Conservation (phyloP, 2,888 invertebrate genomes). For the Tetheella fluctuosa region DNA sequence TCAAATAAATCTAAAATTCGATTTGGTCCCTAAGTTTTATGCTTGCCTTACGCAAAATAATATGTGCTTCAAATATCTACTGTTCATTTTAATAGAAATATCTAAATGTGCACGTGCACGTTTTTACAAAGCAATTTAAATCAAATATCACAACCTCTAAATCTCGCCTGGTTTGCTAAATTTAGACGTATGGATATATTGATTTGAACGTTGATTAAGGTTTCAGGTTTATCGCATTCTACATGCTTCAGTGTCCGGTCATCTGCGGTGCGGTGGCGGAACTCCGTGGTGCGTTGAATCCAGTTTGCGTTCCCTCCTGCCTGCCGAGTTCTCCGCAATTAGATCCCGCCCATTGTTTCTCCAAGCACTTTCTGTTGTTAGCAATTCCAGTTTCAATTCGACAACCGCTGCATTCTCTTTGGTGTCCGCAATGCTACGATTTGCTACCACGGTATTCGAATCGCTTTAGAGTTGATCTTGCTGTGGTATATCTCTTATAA, state of each 20-base stretch:
- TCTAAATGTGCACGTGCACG: too few relatives aligned
- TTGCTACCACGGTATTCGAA: slow-evolving; percentile 27
- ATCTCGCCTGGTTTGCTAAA: not conserved
- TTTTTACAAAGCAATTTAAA: too few relatives aligned
- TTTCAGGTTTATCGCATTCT: slow-evolving; percentile 30
- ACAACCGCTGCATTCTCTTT: slow-evolving; percentile 47
- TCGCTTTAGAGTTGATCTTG: slow-evolving; percentile 23
- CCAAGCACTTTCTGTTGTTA: slow-evolving; percentile 55
- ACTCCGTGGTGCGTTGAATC: slow-evolving; percentile 44
- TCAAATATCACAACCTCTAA: too few relatives aligned
- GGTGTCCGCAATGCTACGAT: slow-evolving; percentile 30
- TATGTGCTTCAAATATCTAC: too few relatives aligned
- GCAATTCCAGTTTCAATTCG: slow-evolving; percentile 58
- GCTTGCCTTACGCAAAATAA: slow-evolving; percentile 32
- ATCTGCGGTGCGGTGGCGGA: slow-evolving; percentile 32
- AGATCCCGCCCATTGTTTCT: slow-evolving; percentile 60
- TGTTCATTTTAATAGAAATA: too few relatives aligned
- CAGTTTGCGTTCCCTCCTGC: slow-evolving; percentile 42
- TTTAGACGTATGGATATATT: not conserved
- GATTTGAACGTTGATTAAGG: slow-evolving; percentile 1
- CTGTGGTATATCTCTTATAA: not conserved
- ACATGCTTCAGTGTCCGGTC: slow-evolving; percentile 22
- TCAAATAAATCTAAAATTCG: slow-evolving; percentile 28
- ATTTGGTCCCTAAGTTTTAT: slow-evolving; percentile 25
- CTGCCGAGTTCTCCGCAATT: slow-evolving; percentile 44